Conservation (phyloP, 2,797 vertebrate species). For the Anabas testudineus region DNA sequence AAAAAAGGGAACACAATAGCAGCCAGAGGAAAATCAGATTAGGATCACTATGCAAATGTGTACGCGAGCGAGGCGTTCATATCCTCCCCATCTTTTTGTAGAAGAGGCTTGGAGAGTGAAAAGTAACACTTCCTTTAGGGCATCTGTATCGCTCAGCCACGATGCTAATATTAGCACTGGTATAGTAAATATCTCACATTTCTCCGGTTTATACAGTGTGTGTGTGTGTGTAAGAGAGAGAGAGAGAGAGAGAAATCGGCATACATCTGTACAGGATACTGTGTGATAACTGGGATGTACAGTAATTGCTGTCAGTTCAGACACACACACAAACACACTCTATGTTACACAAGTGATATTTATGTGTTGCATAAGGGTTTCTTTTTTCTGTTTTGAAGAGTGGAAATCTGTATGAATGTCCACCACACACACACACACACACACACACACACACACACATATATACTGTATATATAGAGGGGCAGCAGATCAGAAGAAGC, state of each 20-base stretch:
- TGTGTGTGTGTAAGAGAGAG: constrained; percentile 1
- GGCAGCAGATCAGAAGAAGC: not conserved
- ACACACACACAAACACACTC: not conserved
- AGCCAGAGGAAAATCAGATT: constrained; percentile 80
- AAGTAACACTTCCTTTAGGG: constrained; percentile 63
- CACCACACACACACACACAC: not conserved
- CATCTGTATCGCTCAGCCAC: constrained; percentile 51
- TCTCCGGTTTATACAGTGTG: not conserved
- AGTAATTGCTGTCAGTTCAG: constrained; percentile 32
- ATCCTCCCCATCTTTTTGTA: constrained; percentile 64
- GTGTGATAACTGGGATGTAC: not conserved
- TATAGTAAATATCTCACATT: constrained; percentile 44
- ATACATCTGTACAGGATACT: too few species aligned
- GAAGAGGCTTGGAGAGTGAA: constrained; percentile 50
- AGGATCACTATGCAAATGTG: constrained; percentile 79
- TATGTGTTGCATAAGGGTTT: too few species aligned
- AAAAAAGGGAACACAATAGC: constrained; percentile 73
- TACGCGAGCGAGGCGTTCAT: constrained; percentile 55
- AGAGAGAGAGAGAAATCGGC: too few species aligned
- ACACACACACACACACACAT: too few species aligned
- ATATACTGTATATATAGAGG: too few species aligned
- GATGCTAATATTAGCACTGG: constrained; percentile 52
- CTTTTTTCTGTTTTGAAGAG: too few species aligned
- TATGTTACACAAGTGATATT: too few species aligned
- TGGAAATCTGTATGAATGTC: too few species aligned